phyloP scores from a whole-genome alignment of 1,140 invertebrate species.

The Psilanteris sp. region DNA sequence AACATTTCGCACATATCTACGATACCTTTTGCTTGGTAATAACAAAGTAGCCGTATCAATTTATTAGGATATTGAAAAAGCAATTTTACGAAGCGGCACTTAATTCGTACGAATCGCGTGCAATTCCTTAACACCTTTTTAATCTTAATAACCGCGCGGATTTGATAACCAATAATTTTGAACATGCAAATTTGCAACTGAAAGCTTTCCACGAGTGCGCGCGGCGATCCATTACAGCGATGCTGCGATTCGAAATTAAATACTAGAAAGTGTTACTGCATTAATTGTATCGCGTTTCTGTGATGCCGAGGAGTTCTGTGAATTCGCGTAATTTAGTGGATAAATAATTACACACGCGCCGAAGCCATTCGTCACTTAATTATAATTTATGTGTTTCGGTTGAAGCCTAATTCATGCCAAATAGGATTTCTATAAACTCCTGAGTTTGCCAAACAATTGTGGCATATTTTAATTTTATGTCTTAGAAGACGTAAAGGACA shows the following conservation, averaged over 20 bases:
- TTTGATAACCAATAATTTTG: slow-evolving; percentile 44
- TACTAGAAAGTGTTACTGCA: slow-evolving; percentile 48
- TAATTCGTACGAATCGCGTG: slow-evolving; percentile 26
- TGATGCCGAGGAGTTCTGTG: neutral
- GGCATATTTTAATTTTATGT: too few species aligned
- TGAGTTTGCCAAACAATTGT: too few species aligned
- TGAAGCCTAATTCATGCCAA: slow-evolving; percentile 15
- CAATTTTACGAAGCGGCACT: slow-evolving; percentile 29
- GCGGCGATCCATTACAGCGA: slow-evolving; percentile 11
- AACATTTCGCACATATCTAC: slow-evolving; percentile 19
- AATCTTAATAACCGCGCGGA: slow-evolving; percentile 8
- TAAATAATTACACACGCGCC: slow-evolving; percentile 12
- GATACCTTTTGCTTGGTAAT: slow-evolving; percentile 23
- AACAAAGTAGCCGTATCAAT: slow-evolving; percentile 46
- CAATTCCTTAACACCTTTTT: slow-evolving; percentile 38
- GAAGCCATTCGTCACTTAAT: neutral
- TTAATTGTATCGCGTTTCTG: slow-evolving; percentile 46
- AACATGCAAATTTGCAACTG: slow-evolving; percentile 29
- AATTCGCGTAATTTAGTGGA: slow-evolving; percentile 29
- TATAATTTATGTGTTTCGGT: slow-evolving; percentile 2
- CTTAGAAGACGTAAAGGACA: too few species aligned
- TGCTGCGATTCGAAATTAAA: slow-evolving; percentile 33
- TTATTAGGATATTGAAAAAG: slow-evolving; percentile 55
- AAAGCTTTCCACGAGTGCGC: slow-evolving; percentile 16
- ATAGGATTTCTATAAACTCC: too few species aligned